A percentile compares a stretch with the other conserved stretches of the same genome.
Conservation (phyloP, 2,888 invertebrate genomes). For the Ormyrus thymus region DNA sequence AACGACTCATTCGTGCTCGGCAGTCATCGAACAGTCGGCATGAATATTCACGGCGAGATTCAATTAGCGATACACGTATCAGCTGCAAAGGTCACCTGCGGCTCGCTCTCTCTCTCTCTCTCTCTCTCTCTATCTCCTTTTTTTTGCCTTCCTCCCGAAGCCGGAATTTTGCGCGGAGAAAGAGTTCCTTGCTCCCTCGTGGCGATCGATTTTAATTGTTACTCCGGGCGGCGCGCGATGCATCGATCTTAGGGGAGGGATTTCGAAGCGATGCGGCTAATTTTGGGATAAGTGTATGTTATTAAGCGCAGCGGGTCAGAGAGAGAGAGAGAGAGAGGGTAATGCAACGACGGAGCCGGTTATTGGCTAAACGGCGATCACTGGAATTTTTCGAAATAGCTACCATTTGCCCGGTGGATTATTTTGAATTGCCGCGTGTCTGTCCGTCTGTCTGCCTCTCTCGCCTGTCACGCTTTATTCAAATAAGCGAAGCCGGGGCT, state of each 20-base stretch:
- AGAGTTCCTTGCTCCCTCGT: background rate
- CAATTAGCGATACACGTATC: conserved; percentile 53
- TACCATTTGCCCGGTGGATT: background rate
- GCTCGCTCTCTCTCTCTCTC: conserved; percentile 6
- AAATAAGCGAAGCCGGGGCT: too few relatives aligned
- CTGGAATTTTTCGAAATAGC: conserved; percentile 1
- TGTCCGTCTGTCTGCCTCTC: too few relatives aligned
- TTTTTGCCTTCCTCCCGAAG: background rate
- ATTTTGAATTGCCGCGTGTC: too few relatives aligned
- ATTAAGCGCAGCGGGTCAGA: conserved; percentile 11
- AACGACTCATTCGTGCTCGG: conserved; percentile 46
- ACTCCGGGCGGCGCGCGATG: background rate
- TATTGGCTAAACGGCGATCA: background rate
- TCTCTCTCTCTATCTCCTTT: background rate
- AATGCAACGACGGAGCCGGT: background rate
- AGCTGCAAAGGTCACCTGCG: conserved; percentile 12
- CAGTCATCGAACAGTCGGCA: conserved; percentile 29
- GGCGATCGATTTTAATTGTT: conserved; percentile 33
- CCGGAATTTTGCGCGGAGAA: conserved; percentile 5
- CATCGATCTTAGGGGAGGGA: background rate
- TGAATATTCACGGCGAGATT: conserved; percentile 53
- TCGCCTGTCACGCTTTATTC: too few relatives aligned
- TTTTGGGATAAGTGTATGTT: conserved; percentile 33
- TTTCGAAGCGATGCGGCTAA: background rate
- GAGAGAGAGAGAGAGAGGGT: too few relatives aligned